Base-by-base conservation (phyloP, 2,888 invertebrate species). In the Ryuthela nishihirai region DNA sequence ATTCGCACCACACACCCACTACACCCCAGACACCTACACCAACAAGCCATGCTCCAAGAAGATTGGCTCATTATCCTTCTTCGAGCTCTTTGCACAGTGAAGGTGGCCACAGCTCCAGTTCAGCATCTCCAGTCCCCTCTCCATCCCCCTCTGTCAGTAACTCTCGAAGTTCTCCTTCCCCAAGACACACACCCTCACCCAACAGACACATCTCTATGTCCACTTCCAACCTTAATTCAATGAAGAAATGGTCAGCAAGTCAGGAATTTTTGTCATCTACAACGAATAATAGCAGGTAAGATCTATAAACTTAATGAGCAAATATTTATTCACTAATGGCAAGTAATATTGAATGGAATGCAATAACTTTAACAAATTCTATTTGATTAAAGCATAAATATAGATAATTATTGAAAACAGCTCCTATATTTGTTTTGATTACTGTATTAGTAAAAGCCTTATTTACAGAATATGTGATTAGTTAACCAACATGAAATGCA, bases 41-140 rank as follows among this genome's bases (percentile, higher is more conserved):
- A 24, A 4, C 42, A 9, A 38, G 24, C 1, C 43, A 50, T 5
- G 45, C 59, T 10, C 44, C 41, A 12, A 29, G 62, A 6, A 24
- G 53, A 7, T 49, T 64, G 21, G 83, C 85, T 10, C 87, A 87
- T 73, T 87, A 88, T 75, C 88, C 88, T 72, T 88, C 88, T 1
- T 87, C 87, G 42, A 85, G 85, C 17, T 87, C 87, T 2, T 78
- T 87, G 43, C 88, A 88, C 75, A 88, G 88, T 44, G 70, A 69
- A 15, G 87, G 87, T 74, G 85, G 85, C 54, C 87, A 85, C 6
- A 88, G 87, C 69, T 87, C 87, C 6, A 87, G 85, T 69, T 87
- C 87, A 45, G 83, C 86, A 53, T 88, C 88, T n/a, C 88, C 88
- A 7, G 85, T 87, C 63, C 87, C 88, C 55, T 75, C 76, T 12